Base-by-base conservation (phyloP, 2,113 vertebrate species). In the Oreotrochilus melanogaster region DNA sequence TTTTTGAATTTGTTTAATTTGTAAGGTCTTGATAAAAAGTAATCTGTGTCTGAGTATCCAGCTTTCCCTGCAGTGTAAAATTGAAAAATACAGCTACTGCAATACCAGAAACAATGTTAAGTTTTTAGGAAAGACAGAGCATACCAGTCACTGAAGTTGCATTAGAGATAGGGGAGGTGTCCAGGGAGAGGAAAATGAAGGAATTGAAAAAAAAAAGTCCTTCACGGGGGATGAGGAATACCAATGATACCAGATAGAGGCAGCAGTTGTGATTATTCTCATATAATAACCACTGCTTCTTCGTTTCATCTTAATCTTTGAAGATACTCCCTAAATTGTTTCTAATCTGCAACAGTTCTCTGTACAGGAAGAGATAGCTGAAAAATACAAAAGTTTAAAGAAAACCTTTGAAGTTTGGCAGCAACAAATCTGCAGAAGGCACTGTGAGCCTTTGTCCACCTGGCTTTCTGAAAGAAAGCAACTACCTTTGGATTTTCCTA, bases 251-350 rank as follows among this genome's bases (percentile, higher is more conserved):
- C 54, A 78, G 76, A 62, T 19, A 87, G 61, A 91, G 53, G 28
- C 9, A 42, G 51, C 65, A 72, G 84, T 69, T 91, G 60, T 35
- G 42, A 62, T 92, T 51, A 73, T 92, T 92, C 78, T 89, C 16
- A 5, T 78, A 5, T 0, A 5, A 56, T 62, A 89, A 81, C 28
- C 7, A 3, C 64, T 75, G 60, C 80, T 31, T 88, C 92, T 96
- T 85, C 51, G 85, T 94, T 94, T 95, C 70, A 35, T 48, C 86
- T 94, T 93, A 73, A 72, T 91, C 51, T 92, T 66, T 87, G 57
- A 53, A 58, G 67, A 78, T 92, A 88, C 78, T 89, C 66, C 60
- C 50, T 45, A 64, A 80, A 53, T 58, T 96, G 57, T 96, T 96
- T 96, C 67, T 39, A 70, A 82, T 93, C 61, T 85, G 42, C 53